Evolutionary conservation across 92 coral and sea anemone genomes (phyloP).

Genomic region (Umimayanthus kanabou): DNA sequence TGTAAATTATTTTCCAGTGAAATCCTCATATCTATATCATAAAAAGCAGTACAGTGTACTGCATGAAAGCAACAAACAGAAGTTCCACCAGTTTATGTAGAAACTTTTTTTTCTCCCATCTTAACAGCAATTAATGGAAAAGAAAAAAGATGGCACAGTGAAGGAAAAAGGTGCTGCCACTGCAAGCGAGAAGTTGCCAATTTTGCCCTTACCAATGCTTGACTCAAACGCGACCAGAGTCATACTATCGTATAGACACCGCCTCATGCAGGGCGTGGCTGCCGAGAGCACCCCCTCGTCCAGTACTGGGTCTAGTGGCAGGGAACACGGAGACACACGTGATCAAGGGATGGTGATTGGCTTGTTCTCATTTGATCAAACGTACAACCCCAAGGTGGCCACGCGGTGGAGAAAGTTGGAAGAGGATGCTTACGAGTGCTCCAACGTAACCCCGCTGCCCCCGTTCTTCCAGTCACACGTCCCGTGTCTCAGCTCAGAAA

Average conservation of each 20-base stretch:
- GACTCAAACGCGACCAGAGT: constrained; percentile 74
- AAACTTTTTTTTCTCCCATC: background rate
- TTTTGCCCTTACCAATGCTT: constrained; percentile 82
- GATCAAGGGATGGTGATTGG: constrained; percentile 64
- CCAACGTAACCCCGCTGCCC: constrained; percentile 75
- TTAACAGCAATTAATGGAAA: constrained; percentile 79
- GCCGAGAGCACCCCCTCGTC: constrained; percentile 39
- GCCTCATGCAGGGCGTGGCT: constrained; percentile 37
- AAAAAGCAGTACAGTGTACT: too few species aligned
- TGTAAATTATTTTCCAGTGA: too few species aligned
- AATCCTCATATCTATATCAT: too few species aligned
- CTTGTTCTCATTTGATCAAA: constrained; percentile 77
- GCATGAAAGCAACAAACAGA: too few species aligned
- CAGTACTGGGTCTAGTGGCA: constrained; percentile 41
- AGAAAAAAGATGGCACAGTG: constrained; percentile 55
- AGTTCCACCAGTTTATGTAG: background rate
- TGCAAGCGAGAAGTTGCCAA: constrained; percentile 55
- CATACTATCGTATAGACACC: constrained; percentile 70
- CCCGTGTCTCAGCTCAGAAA: constrained; percentile 75
- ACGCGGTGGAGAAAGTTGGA: constrained; percentile 80
- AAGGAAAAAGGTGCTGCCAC: constrained; percentile 41
- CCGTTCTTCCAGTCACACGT: constrained; percentile 83
- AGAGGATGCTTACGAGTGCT: constrained; percentile 77
- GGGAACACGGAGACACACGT: constrained; percentile 38
- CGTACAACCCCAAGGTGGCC: constrained; percentile 57